Base-by-base conservation (phyloP, 2,113 vertebrate genomes). In the Takifugu flavidus region DNA sequence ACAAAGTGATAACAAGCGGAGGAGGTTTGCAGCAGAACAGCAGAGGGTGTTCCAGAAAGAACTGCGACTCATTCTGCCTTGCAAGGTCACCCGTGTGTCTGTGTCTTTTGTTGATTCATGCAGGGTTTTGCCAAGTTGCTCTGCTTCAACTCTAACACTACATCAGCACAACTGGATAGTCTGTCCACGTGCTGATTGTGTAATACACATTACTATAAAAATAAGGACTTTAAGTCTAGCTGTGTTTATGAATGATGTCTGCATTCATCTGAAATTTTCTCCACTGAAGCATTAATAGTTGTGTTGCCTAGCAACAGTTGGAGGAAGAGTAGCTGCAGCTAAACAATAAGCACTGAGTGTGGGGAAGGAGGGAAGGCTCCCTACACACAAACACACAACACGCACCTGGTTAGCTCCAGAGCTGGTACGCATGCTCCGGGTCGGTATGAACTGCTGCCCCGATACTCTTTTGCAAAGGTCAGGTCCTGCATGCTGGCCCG, bases 391-490 rank as follows among this genome's bases (percentile, higher is more conserved):
- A 50, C 49, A 50, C 20, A 46, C 51, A 34, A 56, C 55, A 63
- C 75, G 28, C 88, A 98, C 97, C 97, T 95, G 87, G 94, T 95
- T 73, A 99, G 94, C 82, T 99, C 96, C 74, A 99, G 91, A 6
- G 96, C 94, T 4, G 97, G 96, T 12, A 99, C 92, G 59, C 97
- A 99, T 50, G 95, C 90, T 49, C 97, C 96, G 0, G 97, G 97
- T 34, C 72, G 91, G 66, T 99, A 99, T 2, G 95, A 90, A 68
- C 71, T 87, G 39, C 92, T 94, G 74, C 97, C 97, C 67, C 97
- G 90, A 87, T 98, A 99, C 82, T 99, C 97, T 77, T 99, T 99
- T 49, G 95, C 95, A 53, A 99, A 99, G 72, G 94, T 98, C 25
- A 99, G 93, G 72, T 99, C 97, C 82, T 99, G 96, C 85, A 99